Evolutionary conservation across 1,140 invertebrate genomes (phyloP), one percentile per base, ranked within the genome.

Genomic region (Apis cerana): DNA sequence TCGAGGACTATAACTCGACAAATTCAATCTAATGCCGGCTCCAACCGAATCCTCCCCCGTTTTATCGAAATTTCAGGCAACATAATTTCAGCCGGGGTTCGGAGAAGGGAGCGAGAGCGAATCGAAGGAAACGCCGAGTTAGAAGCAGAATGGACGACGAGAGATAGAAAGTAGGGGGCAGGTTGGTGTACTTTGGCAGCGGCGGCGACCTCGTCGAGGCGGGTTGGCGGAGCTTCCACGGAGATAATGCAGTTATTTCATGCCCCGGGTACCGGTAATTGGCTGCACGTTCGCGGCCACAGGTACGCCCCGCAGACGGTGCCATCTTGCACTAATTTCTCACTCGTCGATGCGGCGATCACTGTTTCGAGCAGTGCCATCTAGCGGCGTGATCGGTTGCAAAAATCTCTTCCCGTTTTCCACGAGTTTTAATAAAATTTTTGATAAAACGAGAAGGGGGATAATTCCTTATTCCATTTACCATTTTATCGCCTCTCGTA

Each of bases 241-340:
- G 89, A 93, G 91, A 93, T 93, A 93, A 93, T 92, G 91, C 88
- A 92, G 92, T 93, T 93, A 93, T 93, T 92, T 93, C 92, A 92
- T 93, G 91, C 91, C 91, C 33, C 91, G 84, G 90, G 90, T 87
- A 93, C 91, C 91, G 90, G 91, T 93, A 93, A 93, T 93, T 92
- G 92, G 92, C 90, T 92, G 89, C 91, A 92, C 91, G 91, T 92
- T 92, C 91, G 87, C 89, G 88, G 90, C 87, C 86, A 90, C 88
- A 87, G 82, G 79, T 62, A 59, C 75, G n/a, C 58, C 78, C 10
- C 23, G 52, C 17, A 92, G 88, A 91, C 90, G 90, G 91, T 91
- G 89, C 90, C 86, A 92, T 89, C 89, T 91, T 92, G 89, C 88
- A 83, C 90, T 89, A 93, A 92, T 93, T 93, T 93, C 90, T 92